Percentiles rank a stretch among this genome's conserved stretches.
These are phyloP conservation scores for Tiphia femorata DNA, from an alignment of 2,888 invertebrate genomes.

Conservation along the genomic window DNA sequence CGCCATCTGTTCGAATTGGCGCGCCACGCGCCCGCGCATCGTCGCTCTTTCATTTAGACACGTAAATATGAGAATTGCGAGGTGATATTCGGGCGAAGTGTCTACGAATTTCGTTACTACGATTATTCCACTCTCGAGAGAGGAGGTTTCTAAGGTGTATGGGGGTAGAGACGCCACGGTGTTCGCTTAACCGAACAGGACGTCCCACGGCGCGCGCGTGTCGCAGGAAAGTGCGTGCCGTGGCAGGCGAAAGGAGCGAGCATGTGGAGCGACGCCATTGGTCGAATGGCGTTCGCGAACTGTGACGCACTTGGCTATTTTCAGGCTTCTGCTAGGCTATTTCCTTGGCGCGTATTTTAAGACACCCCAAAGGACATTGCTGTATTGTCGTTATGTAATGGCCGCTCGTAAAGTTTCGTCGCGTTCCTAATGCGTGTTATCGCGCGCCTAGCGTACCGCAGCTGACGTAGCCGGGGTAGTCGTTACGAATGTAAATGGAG, in stretches of 20 bases:
- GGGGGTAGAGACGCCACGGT: no score
- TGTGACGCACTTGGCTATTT: conserved; percentile 64
- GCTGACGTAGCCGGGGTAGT: not conserved
- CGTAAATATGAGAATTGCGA: no score
- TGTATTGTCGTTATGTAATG: conserved; percentile 56
- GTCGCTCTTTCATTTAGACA: no score
- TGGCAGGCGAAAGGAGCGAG: conserved; percentile 45
- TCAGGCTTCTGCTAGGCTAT: conserved; percentile 64
- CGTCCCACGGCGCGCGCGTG: not conserved
- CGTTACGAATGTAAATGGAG: no score
- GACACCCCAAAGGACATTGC: conserved; percentile 61
- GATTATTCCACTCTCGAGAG: no score
- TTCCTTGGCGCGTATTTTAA: conserved; percentile 70
- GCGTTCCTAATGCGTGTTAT: not conserved
- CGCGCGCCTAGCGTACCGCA: not conserved
- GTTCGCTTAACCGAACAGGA: no score
- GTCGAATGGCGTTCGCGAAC: conserved; percentile 52
- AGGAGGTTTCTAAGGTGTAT: no score
- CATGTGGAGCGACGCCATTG: conserved; percentile 72
- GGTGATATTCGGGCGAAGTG: no score
- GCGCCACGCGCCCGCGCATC: not conserved
- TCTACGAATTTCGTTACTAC: no score
- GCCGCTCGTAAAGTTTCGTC: not conserved
- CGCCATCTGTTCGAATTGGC: not conserved
- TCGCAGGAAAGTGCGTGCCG: conserved; percentile 25